phyloP scores from a whole-genome alignment of 1,140 invertebrate species.

The Cataglyphis hispanica region DNA sequence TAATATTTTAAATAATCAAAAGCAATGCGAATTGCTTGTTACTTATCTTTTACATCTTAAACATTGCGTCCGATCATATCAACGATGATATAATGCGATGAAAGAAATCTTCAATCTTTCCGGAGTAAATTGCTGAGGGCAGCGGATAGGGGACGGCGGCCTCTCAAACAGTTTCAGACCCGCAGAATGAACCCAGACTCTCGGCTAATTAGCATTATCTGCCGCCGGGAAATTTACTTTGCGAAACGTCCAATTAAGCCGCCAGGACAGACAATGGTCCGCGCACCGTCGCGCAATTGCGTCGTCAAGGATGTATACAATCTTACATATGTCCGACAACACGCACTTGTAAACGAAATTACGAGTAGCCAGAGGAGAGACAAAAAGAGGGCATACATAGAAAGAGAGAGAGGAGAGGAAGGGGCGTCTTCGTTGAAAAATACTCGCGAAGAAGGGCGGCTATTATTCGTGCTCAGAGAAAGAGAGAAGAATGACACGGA shows the following conservation, averaged over 20 bases:
- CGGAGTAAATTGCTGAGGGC: slow-evolving; percentile 42
- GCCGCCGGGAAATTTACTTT: slow-evolving; percentile 72
- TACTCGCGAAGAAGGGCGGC: slow-evolving; percentile 36
- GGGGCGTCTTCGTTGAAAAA: slow-evolving; percentile 37
- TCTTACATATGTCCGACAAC: slow-evolving; percentile 51
- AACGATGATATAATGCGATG: slow-evolving; percentile 21
- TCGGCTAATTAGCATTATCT: slow-evolving; percentile 77
- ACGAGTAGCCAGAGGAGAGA: slow-evolving; percentile 9
- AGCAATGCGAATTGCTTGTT: not conserved
- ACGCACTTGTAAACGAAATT: slow-evolving; percentile 51
- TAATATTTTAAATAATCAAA: not conserved
- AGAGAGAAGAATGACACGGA: slow-evolving; percentile 28
- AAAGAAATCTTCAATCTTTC: slow-evolving; percentile 45
- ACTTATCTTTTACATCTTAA: slow-evolving; percentile 11
- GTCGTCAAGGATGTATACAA: slow-evolving; percentile 55
- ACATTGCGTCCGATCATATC: slow-evolving; percentile 22
- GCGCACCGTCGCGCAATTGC: slow-evolving; percentile 51
- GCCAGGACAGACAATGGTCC: slow-evolving; percentile 63
- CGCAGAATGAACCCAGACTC: slow-evolving; percentile 63
- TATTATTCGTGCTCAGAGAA: slow-evolving; percentile 54
- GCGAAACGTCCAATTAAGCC: slow-evolving; percentile 75
- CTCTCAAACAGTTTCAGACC: slow-evolving; percentile 53
- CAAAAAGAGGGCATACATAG: not conserved
- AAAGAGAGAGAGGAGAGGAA: not conserved
- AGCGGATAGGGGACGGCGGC: not conserved